Conservation (phyloP, 2,888 invertebrate genomes). For the Octonoba sinensis region DNA sequence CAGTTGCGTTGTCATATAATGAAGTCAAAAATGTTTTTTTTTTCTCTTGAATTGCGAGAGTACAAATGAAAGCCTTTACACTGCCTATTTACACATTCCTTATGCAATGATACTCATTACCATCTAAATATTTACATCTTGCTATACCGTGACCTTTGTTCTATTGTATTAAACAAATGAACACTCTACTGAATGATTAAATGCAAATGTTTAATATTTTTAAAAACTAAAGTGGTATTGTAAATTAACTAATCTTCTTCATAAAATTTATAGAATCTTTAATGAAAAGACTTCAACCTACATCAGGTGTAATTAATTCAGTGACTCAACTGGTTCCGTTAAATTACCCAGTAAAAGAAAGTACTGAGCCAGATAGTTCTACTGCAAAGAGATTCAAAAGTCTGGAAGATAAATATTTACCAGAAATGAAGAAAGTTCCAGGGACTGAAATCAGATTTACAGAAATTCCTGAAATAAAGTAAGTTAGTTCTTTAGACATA, state of each 20-base stretch:
- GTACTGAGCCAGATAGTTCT: slow-evolving; percentile 38
- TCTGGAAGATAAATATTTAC: slow-evolving; percentile 81
- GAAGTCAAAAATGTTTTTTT: too few relatives aligned
- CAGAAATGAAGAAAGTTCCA: slow-evolving; percentile 83
- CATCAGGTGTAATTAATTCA: slow-evolving; percentile 82
- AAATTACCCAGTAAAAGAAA: slow-evolving; percentile 44
- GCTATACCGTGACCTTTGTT: background rate
- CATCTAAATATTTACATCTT: too few relatives aligned
- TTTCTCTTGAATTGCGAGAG: too few relatives aligned
- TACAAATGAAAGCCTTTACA: too few relatives aligned
- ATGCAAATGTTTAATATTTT: background rate
- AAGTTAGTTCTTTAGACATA: slow-evolving; percentile 22
- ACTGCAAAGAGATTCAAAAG: slow-evolving; percentile 40
- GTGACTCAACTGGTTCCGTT: slow-evolving; percentile 80
- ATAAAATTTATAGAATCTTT: slow-evolving; percentile 73
- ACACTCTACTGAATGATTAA: background rate
- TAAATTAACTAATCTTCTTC: too few relatives aligned
- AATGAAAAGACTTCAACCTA: slow-evolving; percentile 78
- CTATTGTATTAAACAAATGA: background rate
- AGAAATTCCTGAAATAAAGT: slow-evolving; percentile 78
- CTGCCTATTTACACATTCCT: too few relatives aligned
- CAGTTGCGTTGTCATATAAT: too few relatives aligned
- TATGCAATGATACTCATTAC: too few relatives aligned
- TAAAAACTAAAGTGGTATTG: background rate
- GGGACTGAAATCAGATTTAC: slow-evolving; percentile 87